Conservation (phyloP, 2,113 vertebrate genomes). For the Callocephalon fimbriatum region DNA sequence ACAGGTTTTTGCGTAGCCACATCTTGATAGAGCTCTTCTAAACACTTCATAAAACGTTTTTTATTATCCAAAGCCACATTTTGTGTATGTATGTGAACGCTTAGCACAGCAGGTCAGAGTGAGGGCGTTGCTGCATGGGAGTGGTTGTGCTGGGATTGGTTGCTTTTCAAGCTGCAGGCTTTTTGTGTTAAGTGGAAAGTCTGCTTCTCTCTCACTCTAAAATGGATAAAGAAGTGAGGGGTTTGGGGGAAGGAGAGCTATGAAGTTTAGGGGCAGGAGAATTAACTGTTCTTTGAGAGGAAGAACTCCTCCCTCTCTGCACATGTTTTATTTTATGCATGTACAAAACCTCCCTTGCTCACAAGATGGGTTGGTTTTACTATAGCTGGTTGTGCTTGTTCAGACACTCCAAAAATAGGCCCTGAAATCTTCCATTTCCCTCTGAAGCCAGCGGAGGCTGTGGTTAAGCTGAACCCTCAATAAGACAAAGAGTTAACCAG, state of each 20-base stretch:
- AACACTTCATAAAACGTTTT: background rate
- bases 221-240: background rate
- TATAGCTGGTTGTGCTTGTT: background rate
- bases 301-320: background rate
- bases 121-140: fast-evolving
- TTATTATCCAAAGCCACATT: background rate
- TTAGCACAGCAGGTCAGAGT: background rate
- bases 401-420: background rate
- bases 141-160: background rate
- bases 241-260: background rate
- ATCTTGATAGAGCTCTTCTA: background rate
- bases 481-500: background rate
- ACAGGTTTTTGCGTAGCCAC: background rate
- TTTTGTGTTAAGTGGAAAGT: background rate
- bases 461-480: background rate
- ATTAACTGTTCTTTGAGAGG: background rate
- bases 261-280: background rate
- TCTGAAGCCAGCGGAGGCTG: background rate
- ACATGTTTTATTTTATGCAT: background rate
- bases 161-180: background rate
- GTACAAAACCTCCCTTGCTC: background rate
- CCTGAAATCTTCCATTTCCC: background rate
- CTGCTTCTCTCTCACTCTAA: background rate
- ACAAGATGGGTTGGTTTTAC: background rate
- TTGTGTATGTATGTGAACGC: background rate